Percentiles rank a stretch among this genome's conserved stretches.
These are phyloP conservation scores for Anastrepha obliqua DNA, from an alignment of 1,140 invertebrate genomes.

Conservation along the genomic window DNA sequence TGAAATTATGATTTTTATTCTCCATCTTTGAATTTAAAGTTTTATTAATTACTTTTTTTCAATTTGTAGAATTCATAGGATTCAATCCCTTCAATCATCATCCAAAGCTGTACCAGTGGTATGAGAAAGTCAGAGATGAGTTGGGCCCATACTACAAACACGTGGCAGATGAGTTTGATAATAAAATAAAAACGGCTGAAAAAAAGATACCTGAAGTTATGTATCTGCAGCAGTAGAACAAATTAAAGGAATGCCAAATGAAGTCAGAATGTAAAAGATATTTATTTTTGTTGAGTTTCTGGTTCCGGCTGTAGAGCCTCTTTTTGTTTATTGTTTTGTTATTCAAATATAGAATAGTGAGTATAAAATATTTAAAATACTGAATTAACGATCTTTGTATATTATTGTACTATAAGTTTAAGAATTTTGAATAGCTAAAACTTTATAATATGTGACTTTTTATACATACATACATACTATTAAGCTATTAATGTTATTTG, in stretches of 20 bases:
- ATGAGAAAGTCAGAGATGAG: constrained; percentile 78
- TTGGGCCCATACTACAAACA: constrained; percentile 75
- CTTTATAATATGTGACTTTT: too few relatives aligned
- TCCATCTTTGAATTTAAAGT: too few relatives aligned
- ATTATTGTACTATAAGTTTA: too few relatives aligned
- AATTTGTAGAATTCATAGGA: constrained; percentile 77
- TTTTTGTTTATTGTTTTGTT: too few relatives aligned
- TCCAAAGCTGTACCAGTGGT: constrained; percentile 79
- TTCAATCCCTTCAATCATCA: constrained; percentile 78
- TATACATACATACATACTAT: too few relatives aligned
- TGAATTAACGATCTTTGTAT: too few relatives aligned
- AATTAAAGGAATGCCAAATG: background rate
- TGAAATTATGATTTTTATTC: too few relatives aligned
- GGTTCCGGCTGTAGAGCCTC: background rate
- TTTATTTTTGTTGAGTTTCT: background rate
- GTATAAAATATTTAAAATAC: too few relatives aligned
- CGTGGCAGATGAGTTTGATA: constrained; percentile 66
- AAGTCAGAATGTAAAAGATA: background rate
- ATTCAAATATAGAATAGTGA: too few relatives aligned
- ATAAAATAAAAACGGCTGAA: constrained; percentile 64
- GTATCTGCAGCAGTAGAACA: constrained; percentile 58
- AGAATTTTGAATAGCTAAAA: too few relatives aligned
- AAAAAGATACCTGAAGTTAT: constrained; percentile 60
- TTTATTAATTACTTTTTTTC: background rate
- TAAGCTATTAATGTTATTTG: too few relatives aligned